Evolutionary conservation across 2,797 vertebrate genomes (phyloP).

Genomic region (Chelon labrosus): DNA sequence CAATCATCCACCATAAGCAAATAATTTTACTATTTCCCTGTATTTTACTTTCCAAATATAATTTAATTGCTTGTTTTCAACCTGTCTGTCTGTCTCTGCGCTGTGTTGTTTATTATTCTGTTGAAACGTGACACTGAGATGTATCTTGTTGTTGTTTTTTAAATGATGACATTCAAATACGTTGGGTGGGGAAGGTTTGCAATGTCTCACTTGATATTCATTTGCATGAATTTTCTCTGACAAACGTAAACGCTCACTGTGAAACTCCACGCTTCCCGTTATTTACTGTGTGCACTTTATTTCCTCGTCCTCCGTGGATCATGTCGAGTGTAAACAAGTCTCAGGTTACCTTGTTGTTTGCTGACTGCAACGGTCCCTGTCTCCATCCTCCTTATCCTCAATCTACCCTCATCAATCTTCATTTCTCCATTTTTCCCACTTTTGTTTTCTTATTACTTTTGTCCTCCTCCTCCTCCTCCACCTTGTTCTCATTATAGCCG

Average conservation of each 20-base stretch:
- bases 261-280: background rate
- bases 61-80: too few relatives aligned
- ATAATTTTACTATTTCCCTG: too few relatives aligned
- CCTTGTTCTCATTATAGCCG: background rate
- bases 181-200: background rate
- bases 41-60: too few relatives aligned
- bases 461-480: background rate
- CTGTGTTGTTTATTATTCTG: too few relatives aligned
- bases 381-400: background rate
- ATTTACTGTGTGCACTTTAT: too few relatives aligned
- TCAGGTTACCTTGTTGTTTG: background rate
- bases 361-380: background rate
- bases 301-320: background rate
- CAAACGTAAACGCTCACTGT: background rate
- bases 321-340: conserved; percentile 8
- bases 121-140: too few relatives aligned
- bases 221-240: background rate
- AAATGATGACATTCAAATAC: background rate
- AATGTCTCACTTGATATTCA: background rate
- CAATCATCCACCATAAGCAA: too few relatives aligned
- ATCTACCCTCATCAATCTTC: background rate
- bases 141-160: background rate
- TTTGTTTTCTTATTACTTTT: accelerated
- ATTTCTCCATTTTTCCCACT: background rate
- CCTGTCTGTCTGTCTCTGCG: too few relatives aligned